Evolutionary conservation across 64 coral and sea anemone genomes (phyloP).

Genomic region (Porites lutea): DNA sequence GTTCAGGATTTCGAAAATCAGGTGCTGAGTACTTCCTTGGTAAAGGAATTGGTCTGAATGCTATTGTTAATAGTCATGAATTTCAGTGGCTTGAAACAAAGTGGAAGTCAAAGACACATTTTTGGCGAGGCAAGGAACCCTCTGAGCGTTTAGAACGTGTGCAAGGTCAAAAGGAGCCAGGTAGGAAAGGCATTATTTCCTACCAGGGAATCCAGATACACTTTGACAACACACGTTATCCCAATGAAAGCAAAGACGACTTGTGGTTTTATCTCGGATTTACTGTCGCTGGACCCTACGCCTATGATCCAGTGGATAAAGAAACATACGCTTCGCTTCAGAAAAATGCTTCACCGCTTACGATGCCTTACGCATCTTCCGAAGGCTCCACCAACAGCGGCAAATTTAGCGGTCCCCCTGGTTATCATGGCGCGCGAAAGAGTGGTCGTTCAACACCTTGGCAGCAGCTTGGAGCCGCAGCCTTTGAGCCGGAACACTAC

Average conservation of each 20-base stretch:
- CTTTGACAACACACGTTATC: constrained; percentile 60
- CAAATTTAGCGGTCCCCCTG: background rate
- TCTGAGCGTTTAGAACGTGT: constrained; percentile 38
- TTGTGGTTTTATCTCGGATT: constrained; percentile 82
- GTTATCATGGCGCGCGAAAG: background rate
- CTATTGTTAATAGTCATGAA: constrained; percentile 45
- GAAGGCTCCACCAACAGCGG: background rate
- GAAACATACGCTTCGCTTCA: constrained; percentile 15
- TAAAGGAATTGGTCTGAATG: constrained; percentile 42
- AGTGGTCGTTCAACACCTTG: background rate
- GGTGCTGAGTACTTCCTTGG: constrained; percentile 78
- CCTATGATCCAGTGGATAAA: constrained; percentile 64
- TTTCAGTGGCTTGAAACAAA: constrained; percentile 11
- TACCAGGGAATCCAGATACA: constrained; percentile 61
- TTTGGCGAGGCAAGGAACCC: constrained; percentile 57
- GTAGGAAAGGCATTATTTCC: constrained; percentile 40
- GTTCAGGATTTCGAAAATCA: constrained; percentile 34
- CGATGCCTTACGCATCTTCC: background rate
- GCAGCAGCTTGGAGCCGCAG: background rate
- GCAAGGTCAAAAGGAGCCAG: constrained; percentile 36
- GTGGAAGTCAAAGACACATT: constrained; percentile 41
- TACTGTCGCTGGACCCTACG: constrained; percentile 64
- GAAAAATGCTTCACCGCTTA: too few relatives aligned
- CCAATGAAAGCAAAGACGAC: constrained; percentile 71
- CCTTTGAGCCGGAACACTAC: background rate